These are phyloP conservation scores for Hypselothyrea guttata DNA, from an alignment of 2,888 invertebrate species.

Conservation along the genomic window DNA sequence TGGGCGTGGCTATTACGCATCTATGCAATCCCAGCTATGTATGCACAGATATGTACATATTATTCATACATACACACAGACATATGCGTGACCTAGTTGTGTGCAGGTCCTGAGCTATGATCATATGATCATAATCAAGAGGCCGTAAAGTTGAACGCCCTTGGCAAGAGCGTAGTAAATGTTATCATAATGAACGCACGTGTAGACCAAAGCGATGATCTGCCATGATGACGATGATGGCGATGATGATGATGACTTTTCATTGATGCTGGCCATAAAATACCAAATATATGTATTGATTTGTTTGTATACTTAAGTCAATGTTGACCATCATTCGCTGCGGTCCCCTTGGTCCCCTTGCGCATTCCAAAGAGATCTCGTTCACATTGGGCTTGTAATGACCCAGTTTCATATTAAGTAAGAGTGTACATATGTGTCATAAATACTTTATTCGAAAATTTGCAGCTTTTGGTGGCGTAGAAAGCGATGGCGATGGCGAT, in stretches of 20 bases:
- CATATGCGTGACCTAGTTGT: constrained; percentile 41
- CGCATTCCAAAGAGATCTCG: constrained; percentile 56
- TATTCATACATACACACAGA: constrained; percentile 1
- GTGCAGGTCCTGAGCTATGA: constrained; percentile 24
- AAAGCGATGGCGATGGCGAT: constrained; percentile 50
- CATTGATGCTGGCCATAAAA: constrained; percentile 47
- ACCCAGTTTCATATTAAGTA: constrained; percentile 67
- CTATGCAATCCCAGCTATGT: constrained; percentile 10
- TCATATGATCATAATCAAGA: constrained; percentile 26
- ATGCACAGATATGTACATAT: constrained; percentile 4
- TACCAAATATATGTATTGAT: constrained; percentile 5
- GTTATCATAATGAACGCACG: constrained; percentile 24
- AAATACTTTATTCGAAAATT: constrained; percentile 25
- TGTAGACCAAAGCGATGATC: constrained; percentile 35
- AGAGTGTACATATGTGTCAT: constrained; percentile 52
- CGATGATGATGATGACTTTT: constrained; percentile 36
- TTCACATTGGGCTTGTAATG: constrained; percentile 55
- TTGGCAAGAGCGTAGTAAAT: constrained; percentile 41
- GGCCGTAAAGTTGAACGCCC: constrained; percentile 40
- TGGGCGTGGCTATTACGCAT: constrained; percentile 54
- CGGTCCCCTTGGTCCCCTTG: constrained; percentile 6
- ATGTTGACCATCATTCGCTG: constrained; percentile 41
- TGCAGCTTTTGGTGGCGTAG: constrained; percentile 18
- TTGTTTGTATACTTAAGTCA: constrained; percentile 20
- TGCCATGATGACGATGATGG: constrained; percentile 33